These are phyloP conservation scores for Drosophila sturtevanti DNA, from an alignment of 1,140 invertebrate species.

Conservation along the genomic window DNA sequence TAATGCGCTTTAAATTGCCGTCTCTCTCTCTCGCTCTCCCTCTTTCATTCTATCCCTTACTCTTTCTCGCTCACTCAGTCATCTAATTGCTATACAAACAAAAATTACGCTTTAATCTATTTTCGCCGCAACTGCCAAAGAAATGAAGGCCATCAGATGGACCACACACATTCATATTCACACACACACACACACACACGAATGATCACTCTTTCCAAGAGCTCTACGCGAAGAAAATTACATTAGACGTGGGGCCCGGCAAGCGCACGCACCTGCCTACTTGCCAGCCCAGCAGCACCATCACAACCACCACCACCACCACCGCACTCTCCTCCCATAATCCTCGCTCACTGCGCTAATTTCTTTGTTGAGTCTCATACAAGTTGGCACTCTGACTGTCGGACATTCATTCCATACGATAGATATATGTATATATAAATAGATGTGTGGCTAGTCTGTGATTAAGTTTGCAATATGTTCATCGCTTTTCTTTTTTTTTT, in stretches of 20 bases:
- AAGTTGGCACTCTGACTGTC: constrained; percentile 57
- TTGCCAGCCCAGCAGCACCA: background rate
- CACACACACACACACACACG: constrained; percentile 56
- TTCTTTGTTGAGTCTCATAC: constrained; percentile 78
- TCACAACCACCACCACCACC: constrained; percentile 3
- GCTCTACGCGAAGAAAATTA: constrained; percentile 65
- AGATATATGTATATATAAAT: too few relatives aligned
- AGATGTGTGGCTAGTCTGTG: constrained; percentile 71
- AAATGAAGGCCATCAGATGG: constrained; percentile 17
- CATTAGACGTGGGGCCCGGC: constrained; percentile 60
- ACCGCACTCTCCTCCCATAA: constrained; percentile 18
- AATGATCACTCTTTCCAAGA: constrained; percentile 18
- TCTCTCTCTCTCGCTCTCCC: constrained; percentile 11
- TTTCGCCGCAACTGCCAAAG: constrained; percentile 47
- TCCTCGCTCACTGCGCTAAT: constrained; percentile 54
- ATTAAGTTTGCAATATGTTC: constrained; percentile 78
- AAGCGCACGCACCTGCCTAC: constrained; percentile 50
- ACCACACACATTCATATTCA: constrained; percentile 32
- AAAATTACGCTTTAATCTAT: constrained; percentile 81
- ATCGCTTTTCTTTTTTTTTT: constrained; percentile 31
- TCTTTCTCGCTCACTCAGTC: constrained; percentile 57
- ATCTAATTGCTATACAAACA: constrained; percentile 74
- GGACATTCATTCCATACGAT: constrained; percentile 47
- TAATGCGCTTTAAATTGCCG: constrained; percentile 78
- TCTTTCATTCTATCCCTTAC: constrained; percentile 10